Conservation (phyloP, 2,888 invertebrate species). For the Athalia cordata region DNA sequence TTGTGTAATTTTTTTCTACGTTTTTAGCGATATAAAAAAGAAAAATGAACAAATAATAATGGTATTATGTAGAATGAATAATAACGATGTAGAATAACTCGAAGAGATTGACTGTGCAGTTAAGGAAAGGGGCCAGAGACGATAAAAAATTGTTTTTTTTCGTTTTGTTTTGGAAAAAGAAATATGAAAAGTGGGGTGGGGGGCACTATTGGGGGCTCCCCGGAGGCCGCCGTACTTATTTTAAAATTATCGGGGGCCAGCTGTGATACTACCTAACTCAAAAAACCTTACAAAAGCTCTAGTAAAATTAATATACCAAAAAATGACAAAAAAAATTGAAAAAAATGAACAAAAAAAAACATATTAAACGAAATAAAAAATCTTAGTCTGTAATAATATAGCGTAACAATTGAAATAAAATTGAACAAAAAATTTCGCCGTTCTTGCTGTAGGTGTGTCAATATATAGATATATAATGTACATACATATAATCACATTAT, state of each 20-base stretch:
- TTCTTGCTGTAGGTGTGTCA: conserved; percentile 28
- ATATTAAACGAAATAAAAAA: conserved; percentile 50
- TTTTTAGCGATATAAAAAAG: conserved; percentile 59
- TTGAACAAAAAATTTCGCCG: conserved; percentile 22
- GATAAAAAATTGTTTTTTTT: background rate
- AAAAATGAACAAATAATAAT: conserved; percentile 24
- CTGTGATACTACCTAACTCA: conserved; percentile 68
- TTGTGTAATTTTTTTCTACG: conserved; percentile 69
- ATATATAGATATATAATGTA: background rate
- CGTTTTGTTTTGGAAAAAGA: no score
- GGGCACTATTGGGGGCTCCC: conserved; percentile 56
- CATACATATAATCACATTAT: conserved; percentile 18
- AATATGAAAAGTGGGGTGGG: conserved; percentile 50
- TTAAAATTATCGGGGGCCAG: conserved; percentile 66
- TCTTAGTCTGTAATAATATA: conserved; percentile 15
- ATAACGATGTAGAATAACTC: conserved; percentile 37
- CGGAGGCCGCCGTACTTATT: conserved; percentile 64
- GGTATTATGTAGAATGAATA: conserved; percentile 29
- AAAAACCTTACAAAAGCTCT: conserved; percentile 55
- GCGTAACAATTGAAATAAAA: background rate
- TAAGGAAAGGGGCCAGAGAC: conserved; percentile 56
- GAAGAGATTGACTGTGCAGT: conserved; percentile 41
- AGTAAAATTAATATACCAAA: conserved; percentile 57
- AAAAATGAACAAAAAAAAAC: conserved; percentile 54
- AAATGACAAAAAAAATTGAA: conserved; percentile 50